Evolutionary conservation across 2,113 vertebrate genomes (phyloP).

Genomic region (Gallinago media): DNA sequence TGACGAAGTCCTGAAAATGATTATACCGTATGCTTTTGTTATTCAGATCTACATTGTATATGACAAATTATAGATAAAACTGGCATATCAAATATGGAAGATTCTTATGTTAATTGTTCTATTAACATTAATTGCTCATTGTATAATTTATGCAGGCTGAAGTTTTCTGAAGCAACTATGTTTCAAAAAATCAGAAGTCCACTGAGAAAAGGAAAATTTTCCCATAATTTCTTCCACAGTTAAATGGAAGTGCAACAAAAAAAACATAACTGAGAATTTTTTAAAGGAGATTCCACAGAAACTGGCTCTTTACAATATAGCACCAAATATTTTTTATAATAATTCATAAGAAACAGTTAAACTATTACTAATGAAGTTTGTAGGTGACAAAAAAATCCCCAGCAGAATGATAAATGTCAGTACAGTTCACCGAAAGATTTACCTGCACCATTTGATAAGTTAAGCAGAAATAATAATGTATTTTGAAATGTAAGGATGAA

Average conservation of each 20-base stretch:
- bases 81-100: background rate
- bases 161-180: background rate
- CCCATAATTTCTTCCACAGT: background rate
- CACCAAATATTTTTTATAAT: background rate
- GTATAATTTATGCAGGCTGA: background rate
- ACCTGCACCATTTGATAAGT: background rate
- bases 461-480: background rate
- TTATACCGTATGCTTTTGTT: background rate
- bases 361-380: background rate
- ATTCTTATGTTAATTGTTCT: background rate
- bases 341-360: background rate
- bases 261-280: background rate
- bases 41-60: background rate
- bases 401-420: background rate
- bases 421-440: background rate
- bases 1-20: background rate
- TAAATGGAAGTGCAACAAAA: background rate
- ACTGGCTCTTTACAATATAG: rapidly evolving
- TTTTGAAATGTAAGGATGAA: background rate
- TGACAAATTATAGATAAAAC: background rate
- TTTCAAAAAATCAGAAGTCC: background rate
- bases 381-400: background rate
- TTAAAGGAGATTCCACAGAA: background rate
- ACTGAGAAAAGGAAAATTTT: background rate
- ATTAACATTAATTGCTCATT: background rate